phyloP scores from a whole-genome alignment of 2,888 invertebrate genomes.

The Cyaniris semiargus region DNA sequence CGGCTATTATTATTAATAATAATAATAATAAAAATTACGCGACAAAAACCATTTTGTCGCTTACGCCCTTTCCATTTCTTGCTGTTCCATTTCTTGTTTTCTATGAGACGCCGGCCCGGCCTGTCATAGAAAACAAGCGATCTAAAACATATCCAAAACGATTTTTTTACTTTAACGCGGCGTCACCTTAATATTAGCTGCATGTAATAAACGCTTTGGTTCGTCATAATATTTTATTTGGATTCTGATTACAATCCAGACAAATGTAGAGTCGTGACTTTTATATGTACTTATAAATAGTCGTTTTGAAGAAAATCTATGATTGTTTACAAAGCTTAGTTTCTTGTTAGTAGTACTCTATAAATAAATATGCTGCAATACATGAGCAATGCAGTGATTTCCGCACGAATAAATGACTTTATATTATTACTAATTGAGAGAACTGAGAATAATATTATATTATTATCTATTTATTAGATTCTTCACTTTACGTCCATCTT shows the following conservation, averaged over 20 bases:
- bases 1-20: too few species aligned
- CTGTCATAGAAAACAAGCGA: too few species aligned
- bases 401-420: constrained; percentile 6
- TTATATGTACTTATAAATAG: constrained; percentile 2
- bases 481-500: too few species aligned
- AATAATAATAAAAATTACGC: too few species aligned
- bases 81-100: too few species aligned
- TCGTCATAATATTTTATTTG: constrained; percentile 11
- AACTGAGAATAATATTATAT: constrained; percentile 1
- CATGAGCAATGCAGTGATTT: constrained; percentile 36
- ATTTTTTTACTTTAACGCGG: too few species aligned
- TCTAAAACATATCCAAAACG: too few species aligned
- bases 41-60: too few species aligned
- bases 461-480: neutral
- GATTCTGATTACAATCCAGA: neutral
- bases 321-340: constrained; percentile 25
- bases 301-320: neutral
- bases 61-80: too few species aligned
- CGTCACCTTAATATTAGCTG: too few species aligned
- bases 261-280: constrained; percentile 1
- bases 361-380: constrained; percentile 44
- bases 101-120: too few species aligned
- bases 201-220: neutral
- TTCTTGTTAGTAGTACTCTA: constrained; percentile 31
- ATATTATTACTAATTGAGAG: neutral